These are phyloP conservation scores for Cochlearius cochlearius DNA, from an alignment of 2,113 vertebrate species.

Conservation along the genomic window DNA sequence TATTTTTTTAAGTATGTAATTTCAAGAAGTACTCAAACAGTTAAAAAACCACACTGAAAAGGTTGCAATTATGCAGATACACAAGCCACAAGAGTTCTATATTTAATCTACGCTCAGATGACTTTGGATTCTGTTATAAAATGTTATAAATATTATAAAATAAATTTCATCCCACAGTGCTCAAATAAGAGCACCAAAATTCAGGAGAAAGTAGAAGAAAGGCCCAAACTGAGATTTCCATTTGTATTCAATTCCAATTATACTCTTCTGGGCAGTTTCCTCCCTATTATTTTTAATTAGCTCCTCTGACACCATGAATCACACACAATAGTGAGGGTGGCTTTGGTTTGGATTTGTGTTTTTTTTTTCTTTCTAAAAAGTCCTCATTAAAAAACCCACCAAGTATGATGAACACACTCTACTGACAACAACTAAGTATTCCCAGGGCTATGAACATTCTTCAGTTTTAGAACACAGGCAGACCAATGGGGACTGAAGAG, in stretches of 20 bases:
- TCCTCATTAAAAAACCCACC: not conserved
- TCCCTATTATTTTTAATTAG: constrained; percentile 48
- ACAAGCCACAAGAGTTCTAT: not conserved
- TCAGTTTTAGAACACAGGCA: not conserved
- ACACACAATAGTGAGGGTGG: not conserved
- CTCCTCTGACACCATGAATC: constrained; percentile 5
- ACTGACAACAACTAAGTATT: not conserved
- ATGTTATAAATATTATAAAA: not conserved
- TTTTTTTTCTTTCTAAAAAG: not conserved
- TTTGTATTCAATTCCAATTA: constrained; percentile 8
- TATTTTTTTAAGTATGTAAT: not conserved
- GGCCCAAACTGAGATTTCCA: not conserved
- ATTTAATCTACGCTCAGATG: not conserved
- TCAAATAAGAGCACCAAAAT: not conserved
- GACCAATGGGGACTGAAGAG: not conserved
- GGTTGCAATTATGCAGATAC: not conserved
- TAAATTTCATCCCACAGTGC: not conserved
- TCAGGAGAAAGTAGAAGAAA: not conserved
- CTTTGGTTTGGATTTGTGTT: not conserved
- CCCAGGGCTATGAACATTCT: not conserved
- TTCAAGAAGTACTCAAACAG: not conserved
- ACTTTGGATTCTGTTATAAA: not conserved
- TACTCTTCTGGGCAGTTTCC: not conserved
- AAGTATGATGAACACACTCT: not conserved
- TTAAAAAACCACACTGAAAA: not conserved